phyloP scores from a whole-genome alignment of 2,797 vertebrate species.

The Myiothlypis chrysogaster region DNA sequence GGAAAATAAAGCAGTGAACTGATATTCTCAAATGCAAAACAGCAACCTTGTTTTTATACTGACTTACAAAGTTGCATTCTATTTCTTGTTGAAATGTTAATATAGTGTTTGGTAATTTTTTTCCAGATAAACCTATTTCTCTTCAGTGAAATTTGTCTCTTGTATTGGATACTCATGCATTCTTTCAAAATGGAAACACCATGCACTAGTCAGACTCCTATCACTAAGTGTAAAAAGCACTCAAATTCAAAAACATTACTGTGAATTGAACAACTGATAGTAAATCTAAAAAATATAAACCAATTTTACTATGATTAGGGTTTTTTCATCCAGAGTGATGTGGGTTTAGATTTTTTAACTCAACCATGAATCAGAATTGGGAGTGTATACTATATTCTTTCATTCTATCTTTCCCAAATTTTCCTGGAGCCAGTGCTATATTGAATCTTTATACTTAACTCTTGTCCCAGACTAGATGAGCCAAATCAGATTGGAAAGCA shows the following conservation, averaged over 20 bases:
- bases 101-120: neutral
- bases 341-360: neutral
- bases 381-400: neutral
- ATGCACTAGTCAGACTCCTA: neutral
- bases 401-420: neutral
- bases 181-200: neutral
- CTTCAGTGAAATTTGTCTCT: neutral
- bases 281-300: neutral
- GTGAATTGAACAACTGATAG: neutral
- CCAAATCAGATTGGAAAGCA: neutral
- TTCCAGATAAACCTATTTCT: neutral
- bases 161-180: neutral
- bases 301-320: fast-evolving
- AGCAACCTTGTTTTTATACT: conserved; percentile 58
- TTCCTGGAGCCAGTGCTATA: neutral
- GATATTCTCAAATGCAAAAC: conserved; percentile 70
- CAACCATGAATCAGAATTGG: neutral
- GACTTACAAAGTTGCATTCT: conserved; percentile 55
- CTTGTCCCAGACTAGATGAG: neutral
- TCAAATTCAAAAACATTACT: neutral
- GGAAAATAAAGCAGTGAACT: conserved; percentile 75
- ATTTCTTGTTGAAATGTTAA: conserved; percentile 9
- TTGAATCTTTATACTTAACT: neutral
- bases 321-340: neutral
- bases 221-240: neutral